phyloP scores from a whole-genome alignment of 2,797 vertebrate genomes.

The Leuciscus waleckii region DNA sequence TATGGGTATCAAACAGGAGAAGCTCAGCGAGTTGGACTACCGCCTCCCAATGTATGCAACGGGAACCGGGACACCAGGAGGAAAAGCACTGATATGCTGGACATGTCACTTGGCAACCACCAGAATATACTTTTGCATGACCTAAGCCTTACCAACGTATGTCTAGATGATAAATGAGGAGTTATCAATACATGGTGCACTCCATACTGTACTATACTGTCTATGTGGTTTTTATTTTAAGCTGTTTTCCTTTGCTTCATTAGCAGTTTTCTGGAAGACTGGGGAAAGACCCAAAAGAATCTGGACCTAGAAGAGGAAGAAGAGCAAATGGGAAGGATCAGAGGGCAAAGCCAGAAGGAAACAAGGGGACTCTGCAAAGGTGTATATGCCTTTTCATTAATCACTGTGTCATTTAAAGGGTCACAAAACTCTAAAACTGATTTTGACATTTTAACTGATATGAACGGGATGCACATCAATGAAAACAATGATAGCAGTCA shows the following conservation, averaged over 20 bases:
- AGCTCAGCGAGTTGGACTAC: constrained; percentile 88
- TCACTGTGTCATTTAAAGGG: constrained; percentile 63
- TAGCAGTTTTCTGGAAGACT: constrained; percentile 80
- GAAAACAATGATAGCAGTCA: background rate
- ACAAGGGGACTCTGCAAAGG: constrained; percentile 89
- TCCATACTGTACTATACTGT: background rate
- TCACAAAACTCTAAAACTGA: background rate
- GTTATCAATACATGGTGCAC: background rate
- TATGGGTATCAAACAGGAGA: constrained; percentile 96
- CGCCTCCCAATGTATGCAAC: constrained; percentile 80
- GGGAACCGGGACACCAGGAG: constrained; percentile 68
- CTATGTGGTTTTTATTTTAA: background rate
- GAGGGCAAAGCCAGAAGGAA: constrained; percentile 94
- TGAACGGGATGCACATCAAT: background rate
- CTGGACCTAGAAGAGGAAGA: constrained; percentile 87
- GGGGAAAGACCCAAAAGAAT: constrained; percentile 86
- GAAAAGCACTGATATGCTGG: constrained; percentile 79
- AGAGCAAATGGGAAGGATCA: constrained; percentile 93
- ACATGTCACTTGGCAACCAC: constrained; percentile 80
- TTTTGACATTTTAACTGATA: background rate
- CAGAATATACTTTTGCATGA: constrained; percentile 91
- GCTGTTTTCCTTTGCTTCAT: constrained; percentile 24
- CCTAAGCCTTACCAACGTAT: constrained; percentile 84
- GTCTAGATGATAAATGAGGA: constrained; percentile 43
- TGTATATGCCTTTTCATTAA: constrained; percentile 50